A percentile compares a stretch with the other conserved stretches of the same genome.
Conservation (phyloP, 37 sponge, comb jelly and placozoan genomes). For the Beroe forskalii region DNA sequence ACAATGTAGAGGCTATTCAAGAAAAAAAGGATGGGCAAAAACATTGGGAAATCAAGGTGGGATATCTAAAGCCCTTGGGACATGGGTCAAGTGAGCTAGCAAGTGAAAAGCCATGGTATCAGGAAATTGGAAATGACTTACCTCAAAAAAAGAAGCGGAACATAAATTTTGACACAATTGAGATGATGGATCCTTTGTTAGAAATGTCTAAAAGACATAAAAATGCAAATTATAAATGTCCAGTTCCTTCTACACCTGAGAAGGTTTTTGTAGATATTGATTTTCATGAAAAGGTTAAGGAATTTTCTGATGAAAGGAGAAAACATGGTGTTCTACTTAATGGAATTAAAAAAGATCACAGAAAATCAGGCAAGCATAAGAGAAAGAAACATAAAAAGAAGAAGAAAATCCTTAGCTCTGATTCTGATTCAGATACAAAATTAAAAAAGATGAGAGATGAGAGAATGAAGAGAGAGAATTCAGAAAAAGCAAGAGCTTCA, state of each 20-base stretch:
- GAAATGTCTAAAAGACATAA: constrained; percentile 36
- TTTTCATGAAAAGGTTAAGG: constrained; percentile 37
- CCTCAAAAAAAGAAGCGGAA: background rate
- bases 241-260: background rate
- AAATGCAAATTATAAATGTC: background rate
- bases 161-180: background rate
- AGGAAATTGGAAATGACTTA: background rate
- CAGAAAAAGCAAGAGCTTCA: background rate
- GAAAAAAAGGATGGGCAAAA: constrained; percentile 7
- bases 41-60: constrained; percentile 51
- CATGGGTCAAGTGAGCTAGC: constrained; percentile 30
- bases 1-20: background rate
- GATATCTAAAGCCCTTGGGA: constrained; percentile 21
- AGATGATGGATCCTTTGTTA: background rate
- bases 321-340: constrained; percentile 3
- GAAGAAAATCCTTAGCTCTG: background rate
- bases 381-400: constrained; percentile 35
- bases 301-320: background rate
- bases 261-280: constrained; percentile 15
- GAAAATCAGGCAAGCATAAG: background rate
- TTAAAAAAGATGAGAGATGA: background rate
- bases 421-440: constrained; percentile 3
- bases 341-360: background rate
- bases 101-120: constrained; percentile 52
- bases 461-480: constrained; percentile 9